Percentiles rank a stretch among this genome's conserved stretches.
Conservation (phyloP, 1,140 invertebrate species). For the Drosophila kikkawai region DNA sequence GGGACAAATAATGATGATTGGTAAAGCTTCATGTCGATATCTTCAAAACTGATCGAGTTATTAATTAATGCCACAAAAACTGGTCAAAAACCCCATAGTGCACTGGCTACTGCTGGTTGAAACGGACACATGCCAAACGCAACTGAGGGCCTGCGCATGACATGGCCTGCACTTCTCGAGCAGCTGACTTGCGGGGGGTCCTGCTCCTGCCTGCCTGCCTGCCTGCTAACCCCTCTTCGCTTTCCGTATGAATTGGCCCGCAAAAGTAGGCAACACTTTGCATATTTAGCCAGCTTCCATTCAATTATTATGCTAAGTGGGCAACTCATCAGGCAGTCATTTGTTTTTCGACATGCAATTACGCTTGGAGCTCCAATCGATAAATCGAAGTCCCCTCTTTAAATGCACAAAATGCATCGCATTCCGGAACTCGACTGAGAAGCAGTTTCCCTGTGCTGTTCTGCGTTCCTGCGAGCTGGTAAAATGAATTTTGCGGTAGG, state of each 20-base stretch:
- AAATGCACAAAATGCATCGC: constrained; percentile 53
- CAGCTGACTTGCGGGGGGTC: constrained; percentile 50
- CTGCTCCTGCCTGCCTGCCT: background rate
- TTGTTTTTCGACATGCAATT: constrained; percentile 52
- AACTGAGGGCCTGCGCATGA: constrained; percentile 54
- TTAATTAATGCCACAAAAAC: too few relatives aligned
- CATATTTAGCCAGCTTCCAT: constrained; percentile 51
- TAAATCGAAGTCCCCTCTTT: constrained; percentile 62
- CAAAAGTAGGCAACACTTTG: constrained; percentile 72
- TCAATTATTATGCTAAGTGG: constrained; percentile 64
- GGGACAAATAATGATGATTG: too few relatives aligned
- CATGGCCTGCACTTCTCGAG: constrained; percentile 57
- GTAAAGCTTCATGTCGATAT: too few relatives aligned
- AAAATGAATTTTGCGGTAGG: constrained; percentile 79
- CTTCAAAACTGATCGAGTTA: too few relatives aligned
- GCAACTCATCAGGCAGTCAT: constrained; percentile 51
- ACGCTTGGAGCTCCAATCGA: constrained; percentile 70
- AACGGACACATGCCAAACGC: constrained; percentile 21
- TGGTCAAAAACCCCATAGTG: too few relatives aligned
- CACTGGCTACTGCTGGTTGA: constrained; percentile 43
- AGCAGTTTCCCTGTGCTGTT: constrained; percentile 29
- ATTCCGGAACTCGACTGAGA: constrained; percentile 19
- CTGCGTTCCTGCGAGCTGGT: constrained; percentile 25
- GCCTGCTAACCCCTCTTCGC: background rate
- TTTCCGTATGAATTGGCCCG: constrained; percentile 27